Evolutionary conservation across 2,888 invertebrate species (phyloP), one percentile per base, ranked within the genome.

Genomic region (Geotrupes spiniger): DNA sequence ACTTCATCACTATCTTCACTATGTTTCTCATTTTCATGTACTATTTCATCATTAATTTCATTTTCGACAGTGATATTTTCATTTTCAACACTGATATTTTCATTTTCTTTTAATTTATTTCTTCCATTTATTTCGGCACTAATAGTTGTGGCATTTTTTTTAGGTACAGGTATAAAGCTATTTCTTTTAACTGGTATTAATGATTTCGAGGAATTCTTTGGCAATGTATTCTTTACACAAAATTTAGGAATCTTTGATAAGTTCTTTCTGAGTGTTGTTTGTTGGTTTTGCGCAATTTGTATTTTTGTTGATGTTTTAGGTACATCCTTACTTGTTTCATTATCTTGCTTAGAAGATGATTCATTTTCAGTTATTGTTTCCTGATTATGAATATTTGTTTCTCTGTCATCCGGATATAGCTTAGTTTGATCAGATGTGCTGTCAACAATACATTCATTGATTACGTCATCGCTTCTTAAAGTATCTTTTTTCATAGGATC

Each of bases 231-330:
- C n/a, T n/a, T n/a, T n/a, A n/a, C n/a, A n/a, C n/a, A 6, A 21
- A 21, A 21, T 21, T 21, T 21, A 36, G 72, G 72, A 42, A 73
- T 73, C 59, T 58, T 69, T 1, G 73, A 73, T 2, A 65, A 65
- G 49, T 61, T 62, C 48, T 59, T 63, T 39, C 52, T 56, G 15
- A 65, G 58, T 17, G 60, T 61, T 8, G 56, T 58, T 52, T 65
- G 64, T 10, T 64, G 61, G 49, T 65, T 39, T 29, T 27, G 41
- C 2, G 28, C 14, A 2, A 36, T 17, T 36, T 42, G 41, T 27
- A 36, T 36, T 5, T 8, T 21, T 4, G 36, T 36, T 2, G 43
- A n/a, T 12, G 21, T 36, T 43, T 33, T 43, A 17, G 33, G 14
- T 37, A 9, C 2, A 8, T 28, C 29, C 27, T 38, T 21, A 6